Evolutionary conservation across 2,113 vertebrate species (phyloP).

Genomic region (Caranx melampygus): DNA sequence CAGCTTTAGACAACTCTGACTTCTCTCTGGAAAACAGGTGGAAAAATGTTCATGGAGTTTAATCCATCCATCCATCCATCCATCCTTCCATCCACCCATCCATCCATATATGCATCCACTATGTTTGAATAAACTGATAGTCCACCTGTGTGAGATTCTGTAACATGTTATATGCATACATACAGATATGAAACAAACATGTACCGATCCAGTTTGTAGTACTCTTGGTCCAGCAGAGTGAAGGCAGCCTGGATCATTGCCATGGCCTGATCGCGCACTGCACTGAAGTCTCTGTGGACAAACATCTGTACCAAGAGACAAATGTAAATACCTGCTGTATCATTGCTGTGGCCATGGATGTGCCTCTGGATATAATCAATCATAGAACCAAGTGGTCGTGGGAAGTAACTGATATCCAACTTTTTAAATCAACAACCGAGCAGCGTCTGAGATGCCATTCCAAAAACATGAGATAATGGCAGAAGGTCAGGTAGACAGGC

Average conservation of each 20-base stretch:
- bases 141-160: background rate
- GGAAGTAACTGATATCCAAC: too few species aligned
- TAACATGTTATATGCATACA: background rate
- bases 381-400: too few species aligned
- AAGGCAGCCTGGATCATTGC: slow-evolving; percentile 82
- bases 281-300: slow-evolving; percentile 75
- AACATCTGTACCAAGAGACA: slow-evolving; percentile 49
- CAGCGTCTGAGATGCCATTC: too few species aligned
- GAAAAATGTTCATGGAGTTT: background rate
- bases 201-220: slow-evolving; percentile 83
- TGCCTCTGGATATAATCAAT: too few species aligned
- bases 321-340: background rate
- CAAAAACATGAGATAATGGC: too few species aligned
- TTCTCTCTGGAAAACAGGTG: slow-evolving; percentile 72
- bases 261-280: slow-evolving; percentile 77
- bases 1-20: slow-evolving; percentile 67
- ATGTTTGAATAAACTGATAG: background rate
- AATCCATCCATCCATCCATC: too few species aligned
- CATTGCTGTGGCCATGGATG: background rate
- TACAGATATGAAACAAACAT: background rate
- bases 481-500: too few species aligned
- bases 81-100: too few species aligned
- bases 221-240: slow-evolving; percentile 80
- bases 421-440: too few species aligned
- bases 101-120: background rate